A percentile compares a stretch with the other conserved stretches of the same genome.
Conservation (phyloP, 2,797 vertebrate species). For the Scarus forsteni region DNA sequence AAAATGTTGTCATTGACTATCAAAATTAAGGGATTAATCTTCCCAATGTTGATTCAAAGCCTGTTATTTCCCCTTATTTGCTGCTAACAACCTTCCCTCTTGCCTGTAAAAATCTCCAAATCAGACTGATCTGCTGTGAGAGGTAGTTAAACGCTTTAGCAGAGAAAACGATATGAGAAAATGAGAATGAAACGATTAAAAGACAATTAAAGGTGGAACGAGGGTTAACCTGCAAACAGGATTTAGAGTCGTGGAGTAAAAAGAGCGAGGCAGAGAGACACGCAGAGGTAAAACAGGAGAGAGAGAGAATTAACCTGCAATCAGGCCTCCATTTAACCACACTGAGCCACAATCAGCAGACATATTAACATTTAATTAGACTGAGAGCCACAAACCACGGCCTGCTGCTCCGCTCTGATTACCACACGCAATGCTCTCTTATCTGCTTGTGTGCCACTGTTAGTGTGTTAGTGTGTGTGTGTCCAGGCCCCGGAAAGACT, state of each 20-base stretch:
- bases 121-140: too few species aligned
- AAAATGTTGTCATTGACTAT: too few species aligned
- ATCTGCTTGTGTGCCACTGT: conserved; percentile 11
- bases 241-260: conserved; percentile 18
- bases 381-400: conserved; percentile 59
- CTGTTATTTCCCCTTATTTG: too few species aligned
- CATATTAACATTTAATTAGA: conserved; percentile 76
- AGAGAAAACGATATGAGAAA: conserved; percentile 4
- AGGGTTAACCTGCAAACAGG: conserved; percentile 50
- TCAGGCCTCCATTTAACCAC: conserved; percentile 69
- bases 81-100: neutral
- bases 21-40: too few species aligned
- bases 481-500: neutral
- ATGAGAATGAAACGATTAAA: conserved; percentile 32
- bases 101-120: neutral
- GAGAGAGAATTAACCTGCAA: conserved; percentile 74
- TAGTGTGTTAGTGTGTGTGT: neutral
- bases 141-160: too few species aligned
- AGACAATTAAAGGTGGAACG: conserved; percentile 41
- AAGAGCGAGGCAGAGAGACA: conserved; percentile 22
- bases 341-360: conserved; percentile 69
- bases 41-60: too few species aligned
- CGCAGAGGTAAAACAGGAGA: conserved; percentile 9
- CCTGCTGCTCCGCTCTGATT: conserved; percentile 68
- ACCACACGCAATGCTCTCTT: conserved; percentile 37